Evolutionary conservation across 2,888 invertebrate genomes (phyloP).

Genomic region (Invenusta paracnida): DNA sequence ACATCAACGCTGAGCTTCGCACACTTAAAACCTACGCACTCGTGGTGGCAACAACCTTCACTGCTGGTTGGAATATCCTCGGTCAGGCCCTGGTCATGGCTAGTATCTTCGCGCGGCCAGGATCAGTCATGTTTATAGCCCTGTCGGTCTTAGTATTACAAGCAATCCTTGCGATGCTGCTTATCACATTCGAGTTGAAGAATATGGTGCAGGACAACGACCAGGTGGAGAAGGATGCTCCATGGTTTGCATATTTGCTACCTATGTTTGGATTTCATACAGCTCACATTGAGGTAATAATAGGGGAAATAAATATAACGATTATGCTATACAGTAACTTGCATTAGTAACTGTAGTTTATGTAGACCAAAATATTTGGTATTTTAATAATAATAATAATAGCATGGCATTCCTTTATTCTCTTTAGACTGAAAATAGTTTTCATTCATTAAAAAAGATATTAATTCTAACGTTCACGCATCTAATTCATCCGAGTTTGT

Average conservation of each 20-base stretch:
- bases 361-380: too few species aligned
- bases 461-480: too few species aligned
- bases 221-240: background rate
- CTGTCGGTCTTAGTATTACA: background rate
- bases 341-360: too few species aligned
- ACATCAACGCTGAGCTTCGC: background rate
- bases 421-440: too few species aligned
- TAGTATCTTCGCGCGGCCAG: background rate
- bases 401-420: too few species aligned
- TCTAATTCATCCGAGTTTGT: too few species aligned
- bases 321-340: too few species aligned
- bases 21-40: background rate
- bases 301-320: background rate
- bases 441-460: too few species aligned
- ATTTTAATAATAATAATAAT: too few species aligned
- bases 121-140: background rate
- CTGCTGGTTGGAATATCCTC: background rate
- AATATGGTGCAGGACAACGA: background rate
- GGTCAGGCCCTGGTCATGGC: background rate
- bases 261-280: background rate
- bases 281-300: background rate
- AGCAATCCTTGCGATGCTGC: background rate
- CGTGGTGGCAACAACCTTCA: background rate
- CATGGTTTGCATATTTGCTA: background rate
- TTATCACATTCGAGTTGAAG: background rate